These are phyloP conservation scores for Etheostoma cragini DNA, from an alignment of 2,113 vertebrate genomes.

Conservation along the genomic window DNA sequence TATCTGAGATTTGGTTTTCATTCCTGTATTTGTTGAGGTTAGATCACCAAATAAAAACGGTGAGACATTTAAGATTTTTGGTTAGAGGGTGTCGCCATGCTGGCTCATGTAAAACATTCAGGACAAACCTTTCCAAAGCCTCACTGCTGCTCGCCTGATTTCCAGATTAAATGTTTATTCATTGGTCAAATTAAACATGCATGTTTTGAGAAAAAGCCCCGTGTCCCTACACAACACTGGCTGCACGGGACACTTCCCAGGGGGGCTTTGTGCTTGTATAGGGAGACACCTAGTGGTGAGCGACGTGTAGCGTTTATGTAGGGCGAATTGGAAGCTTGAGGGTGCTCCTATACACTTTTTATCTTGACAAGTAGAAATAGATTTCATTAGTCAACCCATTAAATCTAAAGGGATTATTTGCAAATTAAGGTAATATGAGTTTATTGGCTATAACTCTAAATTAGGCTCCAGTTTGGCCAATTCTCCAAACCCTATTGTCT, in stretches of 20 bases:
- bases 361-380: background rate
- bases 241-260: background rate
- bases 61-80: conserved; percentile 56
- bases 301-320: background rate
- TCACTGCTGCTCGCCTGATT: conserved; percentile 61
- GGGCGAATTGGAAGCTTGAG: no score
- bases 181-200: conserved; percentile 67
- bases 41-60: conserved; percentile 56
- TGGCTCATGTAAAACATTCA: conserved; percentile 69
- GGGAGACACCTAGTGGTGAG: conserved; percentile 76
- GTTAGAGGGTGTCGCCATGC: conserved; percentile 41
- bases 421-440: background rate
- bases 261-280: conserved; percentile 64
- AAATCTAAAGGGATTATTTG: background rate
- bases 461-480: background rate
- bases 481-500: background rate
- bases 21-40: conserved; percentile 35
- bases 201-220: conserved; percentile 43
- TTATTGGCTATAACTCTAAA: background rate
- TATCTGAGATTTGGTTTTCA: background rate
- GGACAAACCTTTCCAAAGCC: conserved; percentile 67
- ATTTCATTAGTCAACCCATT: background rate
- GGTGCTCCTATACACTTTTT: background rate
- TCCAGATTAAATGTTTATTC: conserved; percentile 72
- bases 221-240: background rate